These are phyloP conservation scores for Pedetes capensis DNA, from an alignment of 2,113 vertebrate species.

Conservation along the genomic window DNA sequence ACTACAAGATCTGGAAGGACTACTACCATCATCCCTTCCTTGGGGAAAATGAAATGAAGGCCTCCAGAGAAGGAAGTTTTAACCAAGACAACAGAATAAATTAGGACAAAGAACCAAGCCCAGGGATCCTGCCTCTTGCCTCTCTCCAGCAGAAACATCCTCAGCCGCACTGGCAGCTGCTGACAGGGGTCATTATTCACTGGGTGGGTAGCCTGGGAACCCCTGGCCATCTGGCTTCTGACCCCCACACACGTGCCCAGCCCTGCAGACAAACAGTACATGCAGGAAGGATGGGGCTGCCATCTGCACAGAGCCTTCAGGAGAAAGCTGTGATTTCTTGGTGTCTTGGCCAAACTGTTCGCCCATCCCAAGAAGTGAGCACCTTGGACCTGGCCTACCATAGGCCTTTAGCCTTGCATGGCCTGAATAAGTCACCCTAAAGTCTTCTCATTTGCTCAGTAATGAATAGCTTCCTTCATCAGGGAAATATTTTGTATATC, in stretches of 20 bases:
- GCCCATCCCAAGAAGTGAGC: conserved; percentile 16
- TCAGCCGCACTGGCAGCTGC: background rate
- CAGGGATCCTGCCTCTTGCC: background rate
- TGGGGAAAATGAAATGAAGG: background rate
- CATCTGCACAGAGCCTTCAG: conserved; percentile 67
- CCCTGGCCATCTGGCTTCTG: conserved; percentile 59
- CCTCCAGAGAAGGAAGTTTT: background rate
- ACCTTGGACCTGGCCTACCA: conserved; percentile 68
- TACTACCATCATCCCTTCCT: background rate
- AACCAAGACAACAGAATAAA: background rate
- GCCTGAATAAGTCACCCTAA: conserved; percentile 75
- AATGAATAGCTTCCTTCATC: conserved; percentile 64
- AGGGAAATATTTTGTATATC: conserved; percentile 59
- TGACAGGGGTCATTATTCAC: background rate
- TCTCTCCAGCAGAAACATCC: background rate
- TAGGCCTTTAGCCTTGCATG: conserved; percentile 55
- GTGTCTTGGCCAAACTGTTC: conserved; percentile 68
- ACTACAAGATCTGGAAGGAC: background rate
- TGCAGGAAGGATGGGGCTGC: conserved; percentile 55
- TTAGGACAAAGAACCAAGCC: background rate
- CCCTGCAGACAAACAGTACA: conserved; percentile 64
- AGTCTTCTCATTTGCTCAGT: conserved; percentile 56
- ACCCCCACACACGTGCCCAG: conserved; percentile 7
- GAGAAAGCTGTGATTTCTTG: conserved; percentile 59
- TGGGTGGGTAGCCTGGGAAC: conserved; percentile 3